These are phyloP conservation scores for Archips xylosteana DNA, from an alignment of 2,888 invertebrate genomes.

Conservation along the genomic window DNA sequence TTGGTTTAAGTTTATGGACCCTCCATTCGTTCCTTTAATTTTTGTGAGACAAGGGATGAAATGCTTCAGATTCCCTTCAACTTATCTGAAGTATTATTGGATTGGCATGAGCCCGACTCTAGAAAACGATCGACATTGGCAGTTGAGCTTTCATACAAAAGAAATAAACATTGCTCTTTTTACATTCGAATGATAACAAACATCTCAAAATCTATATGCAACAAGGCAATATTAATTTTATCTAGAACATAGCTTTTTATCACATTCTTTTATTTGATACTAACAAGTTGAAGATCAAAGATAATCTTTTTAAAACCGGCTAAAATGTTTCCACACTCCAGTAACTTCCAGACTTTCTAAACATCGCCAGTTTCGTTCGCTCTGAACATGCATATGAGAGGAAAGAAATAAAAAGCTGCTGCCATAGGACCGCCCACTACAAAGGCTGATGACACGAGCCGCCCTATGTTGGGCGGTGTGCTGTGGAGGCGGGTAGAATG, in stretches of 20 bases:
- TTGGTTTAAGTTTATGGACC: no score
- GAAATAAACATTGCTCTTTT: no score
- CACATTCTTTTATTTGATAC: background rate
- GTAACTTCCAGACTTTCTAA: conserved; percentile 10
- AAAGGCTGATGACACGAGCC: conserved; percentile 61
- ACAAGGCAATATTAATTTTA: no score
- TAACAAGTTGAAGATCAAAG: background rate
- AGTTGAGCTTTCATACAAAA: no score
- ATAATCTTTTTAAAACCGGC: background rate
- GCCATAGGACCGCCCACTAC: conserved; percentile 50
- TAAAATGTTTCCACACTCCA: background rate
- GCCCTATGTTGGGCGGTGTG: conserved; percentile 47
- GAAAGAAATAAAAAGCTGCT: conserved; percentile 34
- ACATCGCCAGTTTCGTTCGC: conserved; percentile 11
- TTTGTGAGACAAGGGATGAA: no score
- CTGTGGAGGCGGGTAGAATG: conserved; percentile 37
- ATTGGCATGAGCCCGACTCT: no score
- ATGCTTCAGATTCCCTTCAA: no score
- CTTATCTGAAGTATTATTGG: no score
- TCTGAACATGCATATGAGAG: conserved; percentile 21
- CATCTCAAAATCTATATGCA: no score
- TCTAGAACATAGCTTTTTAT: background rate
- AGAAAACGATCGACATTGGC: no score
- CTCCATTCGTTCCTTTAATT: no score
- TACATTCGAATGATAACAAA: no score